phyloP scores from a whole-genome alignment of 2,888 invertebrate genomes.

The Cheilosia variabilis region DNA sequence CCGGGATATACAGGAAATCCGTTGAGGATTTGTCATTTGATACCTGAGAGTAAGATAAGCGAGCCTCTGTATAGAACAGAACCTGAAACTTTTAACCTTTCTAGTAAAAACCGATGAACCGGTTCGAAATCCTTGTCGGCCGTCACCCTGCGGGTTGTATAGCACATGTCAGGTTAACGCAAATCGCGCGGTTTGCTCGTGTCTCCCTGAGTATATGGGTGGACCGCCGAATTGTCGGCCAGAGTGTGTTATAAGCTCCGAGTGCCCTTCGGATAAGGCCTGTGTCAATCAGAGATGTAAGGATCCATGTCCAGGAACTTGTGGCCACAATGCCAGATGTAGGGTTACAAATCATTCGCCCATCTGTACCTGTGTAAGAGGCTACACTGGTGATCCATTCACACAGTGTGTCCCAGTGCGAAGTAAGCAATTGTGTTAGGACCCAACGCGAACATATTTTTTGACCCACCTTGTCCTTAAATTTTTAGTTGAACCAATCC shows the following conservation, averaged over 20 bases:
- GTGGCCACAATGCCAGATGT: constrained; percentile 89
- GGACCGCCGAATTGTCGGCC: constrained; percentile 90
- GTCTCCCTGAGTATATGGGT: constrained; percentile 88
- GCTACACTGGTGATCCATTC: constrained; percentile 90
- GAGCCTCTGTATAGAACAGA: not conserved
- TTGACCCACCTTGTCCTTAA: not conserved
- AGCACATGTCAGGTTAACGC: constrained; percentile 85
- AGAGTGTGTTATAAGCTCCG: constrained; percentile 90
- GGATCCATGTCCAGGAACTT: constrained; percentile 90
- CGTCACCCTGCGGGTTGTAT: constrained; percentile 85
- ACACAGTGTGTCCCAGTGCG: constrained; percentile 86
- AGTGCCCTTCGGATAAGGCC: constrained; percentile 89
- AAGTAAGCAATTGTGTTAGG: constrained; percentile 79
- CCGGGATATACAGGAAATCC: constrained; percentile 92
- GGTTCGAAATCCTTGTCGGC: constrained; percentile 82
- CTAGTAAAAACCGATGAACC: constrained; percentile 52
- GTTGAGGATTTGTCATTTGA: constrained; percentile 88
- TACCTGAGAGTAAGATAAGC: constrained; percentile 82
- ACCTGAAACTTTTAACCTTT: constrained; percentile 2
- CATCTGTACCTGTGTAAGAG: constrained; percentile 88
- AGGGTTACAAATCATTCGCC: constrained; percentile 91
- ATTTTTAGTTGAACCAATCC: constrained; percentile 73
- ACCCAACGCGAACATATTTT: not conserved
- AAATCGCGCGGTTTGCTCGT: constrained; percentile 90
- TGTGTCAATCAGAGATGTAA: constrained; percentile 91